A percentile compares a stretch with the other conserved stretches of the same genome.
phyloP scores from a whole-genome alignment of 2,888 invertebrate species.

The Meiosimyza decipiens region DNA sequence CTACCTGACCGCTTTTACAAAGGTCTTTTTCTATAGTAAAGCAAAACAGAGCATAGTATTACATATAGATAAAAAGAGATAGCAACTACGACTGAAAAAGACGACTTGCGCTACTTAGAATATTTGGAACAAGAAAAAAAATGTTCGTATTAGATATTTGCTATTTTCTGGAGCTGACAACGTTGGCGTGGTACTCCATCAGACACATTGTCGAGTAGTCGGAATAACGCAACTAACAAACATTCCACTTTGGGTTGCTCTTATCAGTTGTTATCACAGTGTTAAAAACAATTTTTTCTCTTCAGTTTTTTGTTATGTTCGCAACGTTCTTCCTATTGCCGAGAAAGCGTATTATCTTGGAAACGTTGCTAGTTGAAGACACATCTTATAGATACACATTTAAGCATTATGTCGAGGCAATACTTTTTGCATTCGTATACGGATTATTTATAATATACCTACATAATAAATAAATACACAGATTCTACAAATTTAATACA shows the following conservation, averaged over 20 bases:
- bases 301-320: too few relatives aligned
- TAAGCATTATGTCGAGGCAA: too few relatives aligned
- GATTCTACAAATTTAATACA: too few relatives aligned
- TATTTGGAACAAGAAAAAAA: not conserved
- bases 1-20: not conserved
- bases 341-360: too few relatives aligned
- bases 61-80: not conserved
- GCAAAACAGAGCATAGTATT: not conserved
- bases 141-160: not conserved
- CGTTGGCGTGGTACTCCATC: not conserved
- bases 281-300: too few relatives aligned
- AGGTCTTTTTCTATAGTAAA: not conserved
- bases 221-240: conserved; percentile 19
- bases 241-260: conserved; percentile 8
- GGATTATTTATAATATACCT: too few relatives aligned
- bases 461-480: too few relatives aligned
- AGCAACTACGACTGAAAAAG: not conserved
- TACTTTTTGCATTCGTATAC: too few relatives aligned
- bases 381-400: too few relatives aligned
- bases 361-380: too few relatives aligned
- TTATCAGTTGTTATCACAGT: conserved; percentile 32
- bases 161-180: conserved; percentile 11
- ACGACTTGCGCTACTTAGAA: not conserved
- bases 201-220: not conserved
- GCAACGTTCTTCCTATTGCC: too few relatives aligned